Conservation (phyloP, 2,888 invertebrate species). For the Sturmia bella region DNA sequence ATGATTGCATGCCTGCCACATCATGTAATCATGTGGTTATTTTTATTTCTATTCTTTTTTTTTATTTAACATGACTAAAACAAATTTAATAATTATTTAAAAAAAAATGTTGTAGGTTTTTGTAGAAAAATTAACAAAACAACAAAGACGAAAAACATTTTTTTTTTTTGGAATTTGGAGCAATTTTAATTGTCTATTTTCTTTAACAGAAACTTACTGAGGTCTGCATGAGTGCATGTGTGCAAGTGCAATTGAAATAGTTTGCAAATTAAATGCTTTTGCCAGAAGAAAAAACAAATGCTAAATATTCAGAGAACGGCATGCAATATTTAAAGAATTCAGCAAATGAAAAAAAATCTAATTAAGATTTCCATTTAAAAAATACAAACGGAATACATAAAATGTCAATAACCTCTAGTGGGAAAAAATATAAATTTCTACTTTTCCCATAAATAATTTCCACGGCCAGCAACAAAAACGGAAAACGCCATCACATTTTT, state of each 20-base stretch:
- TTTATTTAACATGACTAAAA: constrained; percentile 33
- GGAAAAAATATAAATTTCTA: no score
- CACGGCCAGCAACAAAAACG: no score
- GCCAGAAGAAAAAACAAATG: no score
- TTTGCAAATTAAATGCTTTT: constrained; percentile 20
- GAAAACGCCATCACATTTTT: no score
- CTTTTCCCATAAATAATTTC: no score
- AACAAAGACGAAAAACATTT: constrained; percentile 35
- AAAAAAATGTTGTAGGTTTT: constrained; percentile 21
- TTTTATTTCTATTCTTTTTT: constrained; percentile 20
- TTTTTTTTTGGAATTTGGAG: constrained; percentile 61
- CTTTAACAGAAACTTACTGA: constrained; percentile 20
- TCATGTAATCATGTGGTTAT: constrained; percentile 37
- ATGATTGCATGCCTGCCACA: constrained; percentile 59
- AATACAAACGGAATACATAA: neutral
- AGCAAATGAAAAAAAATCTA: neutral
- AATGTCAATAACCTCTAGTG: constrained; percentile 11
- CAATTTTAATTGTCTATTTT: constrained; percentile 62
- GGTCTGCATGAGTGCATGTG: neutral
- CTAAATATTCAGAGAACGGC: constrained; percentile 14
- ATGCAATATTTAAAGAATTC: no score
- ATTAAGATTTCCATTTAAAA: neutral
- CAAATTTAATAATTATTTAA: constrained; percentile 58
- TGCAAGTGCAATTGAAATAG: neutral
- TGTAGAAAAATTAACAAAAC: constrained; percentile 14